Percentiles rank a stretch among this genome's conserved stretches.
Conservation (phyloP, 2,797 vertebrate genomes). For the Otolemur crassicaudatus region DNA sequence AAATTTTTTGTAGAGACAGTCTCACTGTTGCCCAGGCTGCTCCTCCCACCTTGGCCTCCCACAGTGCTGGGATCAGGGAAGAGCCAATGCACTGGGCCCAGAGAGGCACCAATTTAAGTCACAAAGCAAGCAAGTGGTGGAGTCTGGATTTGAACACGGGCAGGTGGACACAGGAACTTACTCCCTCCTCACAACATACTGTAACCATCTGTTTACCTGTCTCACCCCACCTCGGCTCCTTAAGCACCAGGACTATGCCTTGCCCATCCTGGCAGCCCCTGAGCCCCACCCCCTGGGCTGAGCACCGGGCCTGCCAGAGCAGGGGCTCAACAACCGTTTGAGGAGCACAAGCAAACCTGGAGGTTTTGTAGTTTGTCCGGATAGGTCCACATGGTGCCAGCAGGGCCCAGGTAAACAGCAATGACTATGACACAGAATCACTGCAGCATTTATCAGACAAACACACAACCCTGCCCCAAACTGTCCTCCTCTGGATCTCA, state of each 20-base stretch:
- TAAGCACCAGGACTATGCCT: accelerated
- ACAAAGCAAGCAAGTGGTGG: no score
- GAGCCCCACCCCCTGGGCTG: no score
- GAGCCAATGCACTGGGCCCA: background rate
- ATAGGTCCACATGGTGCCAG: no score
- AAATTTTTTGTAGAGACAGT: background rate
- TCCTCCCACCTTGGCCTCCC: background rate
- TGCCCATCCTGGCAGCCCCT: background rate
- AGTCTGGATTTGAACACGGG: background rate
- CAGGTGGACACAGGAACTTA: background rate
- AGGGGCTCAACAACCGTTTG: no score
- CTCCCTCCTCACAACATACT: background rate
- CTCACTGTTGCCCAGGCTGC: background rate
- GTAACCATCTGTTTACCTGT: background rate
- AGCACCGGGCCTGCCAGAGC: background rate
- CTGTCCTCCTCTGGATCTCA: background rate
- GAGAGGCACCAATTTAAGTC: background rate
- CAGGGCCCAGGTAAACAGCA: no score
- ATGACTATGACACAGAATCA: background rate
- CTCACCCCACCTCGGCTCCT: background rate
- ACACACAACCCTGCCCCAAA: background rate
- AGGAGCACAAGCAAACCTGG: background rate
- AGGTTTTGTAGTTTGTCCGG: no score
- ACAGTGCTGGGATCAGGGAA: background rate
- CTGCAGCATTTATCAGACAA: background rate